Percentiles rank a stretch among this genome's conserved stretches.
Evolutionary conservation across 2,797 vertebrate species (phyloP).

Genomic region (Tapera naevia): DNA sequence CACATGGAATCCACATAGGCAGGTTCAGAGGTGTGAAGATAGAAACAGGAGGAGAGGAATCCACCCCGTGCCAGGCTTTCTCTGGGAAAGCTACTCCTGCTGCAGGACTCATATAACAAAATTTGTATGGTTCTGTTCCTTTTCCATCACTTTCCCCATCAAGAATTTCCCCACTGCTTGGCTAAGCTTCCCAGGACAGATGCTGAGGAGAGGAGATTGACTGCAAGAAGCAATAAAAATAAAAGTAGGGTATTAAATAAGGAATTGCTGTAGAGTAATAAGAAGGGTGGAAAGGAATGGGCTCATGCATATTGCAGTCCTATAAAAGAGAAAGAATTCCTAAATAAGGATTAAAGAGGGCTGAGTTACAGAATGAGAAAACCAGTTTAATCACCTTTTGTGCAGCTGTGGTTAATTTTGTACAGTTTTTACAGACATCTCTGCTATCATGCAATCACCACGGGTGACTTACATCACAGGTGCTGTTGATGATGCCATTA

Average conservation of each 20-base stretch:
- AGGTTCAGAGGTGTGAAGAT: background rate
- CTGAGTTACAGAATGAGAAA: conserved; percentile 63
- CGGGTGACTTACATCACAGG: conserved; percentile 58
- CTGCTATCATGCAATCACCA: conserved; percentile 62
- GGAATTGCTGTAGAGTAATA: conserved; percentile 40
- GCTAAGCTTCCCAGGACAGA: background rate
- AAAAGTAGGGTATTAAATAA: conserved; percentile 30
- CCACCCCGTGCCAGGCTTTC: background rate
- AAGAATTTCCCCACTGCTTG: background rate
- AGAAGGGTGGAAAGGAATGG: conserved; percentile 59
- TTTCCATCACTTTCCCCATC: background rate
- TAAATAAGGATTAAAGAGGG: conserved; percentile 52
- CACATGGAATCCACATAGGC: background rate
- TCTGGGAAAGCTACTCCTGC: background rate
- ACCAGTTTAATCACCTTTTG: conserved; percentile 51
- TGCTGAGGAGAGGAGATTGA: background rate
- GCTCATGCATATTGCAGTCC: conserved; percentile 41
- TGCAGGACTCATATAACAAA: background rate
- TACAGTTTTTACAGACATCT: conserved; percentile 66
- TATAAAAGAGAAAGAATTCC: conserved; percentile 67
- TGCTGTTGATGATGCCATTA: conserved; percentile 10
- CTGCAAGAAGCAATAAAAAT: conserved; percentile 43
- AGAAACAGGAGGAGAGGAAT: background rate
- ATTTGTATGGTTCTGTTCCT: background rate
- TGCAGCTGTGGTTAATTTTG: conserved; percentile 73